Evolutionary conservation across 2,113 vertebrate genomes (phyloP), one percentile per base, ranked within the genome.

Genomic region (Xerus inauris): DNA sequence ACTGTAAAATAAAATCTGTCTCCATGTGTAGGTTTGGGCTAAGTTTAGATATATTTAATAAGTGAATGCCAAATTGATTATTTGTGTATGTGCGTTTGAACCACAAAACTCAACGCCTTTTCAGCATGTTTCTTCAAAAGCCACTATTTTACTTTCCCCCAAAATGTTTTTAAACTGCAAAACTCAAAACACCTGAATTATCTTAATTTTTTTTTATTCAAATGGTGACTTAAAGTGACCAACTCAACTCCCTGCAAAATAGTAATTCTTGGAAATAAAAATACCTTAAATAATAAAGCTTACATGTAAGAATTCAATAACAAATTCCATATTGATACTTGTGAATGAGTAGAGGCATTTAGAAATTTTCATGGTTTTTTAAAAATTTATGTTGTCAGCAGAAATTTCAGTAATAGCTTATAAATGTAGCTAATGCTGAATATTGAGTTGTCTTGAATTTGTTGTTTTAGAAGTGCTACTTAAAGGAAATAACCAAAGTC

Each of bases 381-480:
- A n/a, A n/a, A n/a, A 91, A 65, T 28, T 38, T 79, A 19, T 35
- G 13, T 42, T 64, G 22, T 98, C 97, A 98, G 94, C 93, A 98
- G 92, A 98, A 98, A 97, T 94, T 89, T 94, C 82, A 96, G 80
- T 98, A 97, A 96, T 97, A 75, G 11, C 62, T 98, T 35, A 79
- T 98, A 98, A 98, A 96, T 98, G 96, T 98, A 97, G 88, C 91
- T 97, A 96, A 96, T 96, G 87, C 91, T 97, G 94, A 97, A 97
- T 96, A 98, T 97, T 96, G 96, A 98, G 97, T 97, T 98, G 95
- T 94, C 93, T 98, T 97, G 96, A 87, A 98, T 97, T 96, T 97
- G 96, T 98, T 97, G 69, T 91, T 93, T 82, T 79, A 38, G 24
- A 93, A 94, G 47, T 94, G n/a, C 75, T 80, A 13, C 75, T 95